phyloP scores from a whole-genome alignment of 2,113 vertebrate genomes.

The Centropus bengalensis region DNA sequence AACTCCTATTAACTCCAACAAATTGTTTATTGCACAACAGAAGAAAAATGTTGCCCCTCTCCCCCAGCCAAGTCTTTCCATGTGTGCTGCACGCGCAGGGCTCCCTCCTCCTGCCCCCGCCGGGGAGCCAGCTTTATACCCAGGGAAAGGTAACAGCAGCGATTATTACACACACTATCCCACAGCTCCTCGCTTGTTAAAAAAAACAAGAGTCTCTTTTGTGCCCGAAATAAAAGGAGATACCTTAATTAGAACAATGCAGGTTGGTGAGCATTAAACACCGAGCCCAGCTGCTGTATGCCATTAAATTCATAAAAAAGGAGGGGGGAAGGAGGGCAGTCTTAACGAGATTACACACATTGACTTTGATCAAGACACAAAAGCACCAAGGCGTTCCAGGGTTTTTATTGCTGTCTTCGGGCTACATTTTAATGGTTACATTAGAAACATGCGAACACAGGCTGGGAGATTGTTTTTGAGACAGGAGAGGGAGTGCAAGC shows the following conservation, averaged over 20 bases:
- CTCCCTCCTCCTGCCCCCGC: slow-evolving; percentile 24
- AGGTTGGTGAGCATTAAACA: slow-evolving; percentile 77
- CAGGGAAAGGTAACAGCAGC: slow-evolving; percentile 63
- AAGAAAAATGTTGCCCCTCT: slow-evolving; percentile 51
- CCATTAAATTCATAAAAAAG: slow-evolving; percentile 79
- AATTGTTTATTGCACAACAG: slow-evolving; percentile 74
- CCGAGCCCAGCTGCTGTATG: slow-evolving; percentile 81
- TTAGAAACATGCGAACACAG: slow-evolving; percentile 83
- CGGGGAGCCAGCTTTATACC: slow-evolving; percentile 52
- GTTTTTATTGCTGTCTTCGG: slow-evolving; percentile 93
- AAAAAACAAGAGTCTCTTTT: slow-evolving; percentile 72
- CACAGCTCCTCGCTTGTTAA: slow-evolving; percentile 71
- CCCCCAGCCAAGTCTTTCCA: slow-evolving; percentile 51
- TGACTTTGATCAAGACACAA: slow-evolving; percentile 93
- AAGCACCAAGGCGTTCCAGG: slow-evolving; percentile 83
- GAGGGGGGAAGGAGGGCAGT: slow-evolving; percentile 75
- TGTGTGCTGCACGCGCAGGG: slow-evolving; percentile 51
- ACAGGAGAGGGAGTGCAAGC: slow-evolving; percentile 43
- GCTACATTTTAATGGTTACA: slow-evolving; percentile 92
- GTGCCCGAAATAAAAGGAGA: slow-evolving; percentile 79
- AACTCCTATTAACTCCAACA: slow-evolving; percentile 69
- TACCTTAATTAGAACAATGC: slow-evolving; percentile 86
- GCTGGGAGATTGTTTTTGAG: slow-evolving; percentile 73
- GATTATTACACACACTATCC: slow-evolving; percentile 72
- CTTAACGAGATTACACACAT: slow-evolving; percentile 91